Base-by-base conservation (phyloP, 2,113 vertebrate species). In the Varanus salvator region DNA sequence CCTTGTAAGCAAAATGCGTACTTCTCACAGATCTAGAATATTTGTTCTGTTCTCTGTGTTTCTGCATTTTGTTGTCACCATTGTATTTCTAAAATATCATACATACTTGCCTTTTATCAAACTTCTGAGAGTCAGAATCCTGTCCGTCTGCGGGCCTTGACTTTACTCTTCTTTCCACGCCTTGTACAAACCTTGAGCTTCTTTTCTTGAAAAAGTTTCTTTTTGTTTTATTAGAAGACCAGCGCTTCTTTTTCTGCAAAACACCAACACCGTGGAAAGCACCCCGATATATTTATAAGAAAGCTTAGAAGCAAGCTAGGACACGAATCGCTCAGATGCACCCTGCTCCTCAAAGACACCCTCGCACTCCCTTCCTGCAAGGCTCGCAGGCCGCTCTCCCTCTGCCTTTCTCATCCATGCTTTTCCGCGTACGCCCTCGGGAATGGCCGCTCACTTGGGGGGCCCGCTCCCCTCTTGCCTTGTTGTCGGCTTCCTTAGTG, bases 241-340 rank as follows among this genome's bases (percentile, higher is more conserved):
- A 48, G 6, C 14, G 68, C 23, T 82, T 88, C 87, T 82, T 87
- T 66, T 68, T 74, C 78, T 88, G n/a, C 48, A 76, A 88, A 82
- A 74, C 15, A 72, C 48, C 78, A 72, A 44, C 7, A 17, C 6
- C 11, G 80, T 64, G 34, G 23, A 66, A 54, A 84, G 17, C 27
- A 77, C 34, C 31, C 38, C 52, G 50, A 76, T 19, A 54, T 8
- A 34, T 85, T 27, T 17, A 71, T 54, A 34, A 54, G 15, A 25
- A 12, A 29, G 34, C 27, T n/a, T 15, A 66, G 44, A 29, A 1
- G 17, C 19, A 60, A 60, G n/a, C 8, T 71, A 23, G 66, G 12
- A 6, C n/a, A 54, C 14, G 11, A 52, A 85, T 29, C 52, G 29
- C 15, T 72, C 8, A n/a, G 17, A 66, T 14, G 29, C 48, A 2